Evolutionary conservation across 2,888 invertebrate species (phyloP), one percentile per base, ranked within the genome.

Genomic region (Eupithecia exiguata): DNA sequence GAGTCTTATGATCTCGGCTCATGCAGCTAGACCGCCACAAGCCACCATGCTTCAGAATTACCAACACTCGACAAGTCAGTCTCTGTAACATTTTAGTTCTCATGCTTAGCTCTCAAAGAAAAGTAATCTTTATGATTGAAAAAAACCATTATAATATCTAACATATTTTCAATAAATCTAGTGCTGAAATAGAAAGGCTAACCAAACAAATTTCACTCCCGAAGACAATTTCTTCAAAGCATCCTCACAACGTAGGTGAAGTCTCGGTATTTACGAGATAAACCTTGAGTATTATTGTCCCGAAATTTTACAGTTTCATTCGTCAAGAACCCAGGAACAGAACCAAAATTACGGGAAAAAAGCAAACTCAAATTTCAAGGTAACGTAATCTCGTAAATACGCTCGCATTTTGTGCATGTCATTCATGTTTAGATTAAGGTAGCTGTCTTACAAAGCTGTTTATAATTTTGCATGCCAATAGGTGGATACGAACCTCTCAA

Each of bases 1-100:
- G 49, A 97, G 97, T 97, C 14, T 25, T 40, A 40, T 66, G 35
- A 40, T 66, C 0, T 40, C 66, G 1, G 21, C 18, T 65, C n/a
- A 18, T 9, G 62, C 63, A 63, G 36, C 18, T 36, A n/a, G n/a
- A 38, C 36, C n/a, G 49, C 21, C 53, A 7, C 4, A 21, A 21
- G 53, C 21, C 53, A 61, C 30, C 35, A 62, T 62, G 62, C 35
- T 62, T 62, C 35, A 35, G 18, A 62, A 18, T 62, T 62, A 35
- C 9, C 35, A 62, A 62, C 18, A 30, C 62, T 62, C 18, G 35
- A 62, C 62, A 62, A 35, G 62, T 62, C 18, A 14, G 25, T 5
- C 12, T 21, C 5, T 25, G 9, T 53, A 14, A 25, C 9, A 62
- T 35, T 35, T 18, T 30, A 62, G 30, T 18, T 16, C 3, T 35